Evolutionary conservation across 64 coral and sea anemone genomes (phyloP).

Genomic region (Pachyseris speciosa): DNA sequence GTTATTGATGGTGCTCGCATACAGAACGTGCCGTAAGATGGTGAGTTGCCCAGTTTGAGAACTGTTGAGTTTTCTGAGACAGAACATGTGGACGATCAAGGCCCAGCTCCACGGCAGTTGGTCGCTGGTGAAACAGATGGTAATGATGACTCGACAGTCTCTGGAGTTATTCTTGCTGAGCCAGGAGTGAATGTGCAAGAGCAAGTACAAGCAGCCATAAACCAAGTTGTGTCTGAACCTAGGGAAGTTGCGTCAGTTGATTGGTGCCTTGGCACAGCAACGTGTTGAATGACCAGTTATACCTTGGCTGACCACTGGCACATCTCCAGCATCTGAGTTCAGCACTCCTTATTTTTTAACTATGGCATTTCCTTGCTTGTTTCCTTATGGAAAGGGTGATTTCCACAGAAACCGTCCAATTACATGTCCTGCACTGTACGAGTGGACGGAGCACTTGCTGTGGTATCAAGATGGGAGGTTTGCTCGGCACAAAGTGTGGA

Average conservation of each 20-base stretch:
- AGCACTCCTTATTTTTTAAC: slow-evolving; percentile 21
- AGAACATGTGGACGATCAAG: no score
- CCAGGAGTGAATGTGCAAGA: no score
- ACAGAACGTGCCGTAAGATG: slow-evolving; percentile 28
- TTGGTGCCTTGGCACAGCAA: no score
- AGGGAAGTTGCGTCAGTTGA: no score
- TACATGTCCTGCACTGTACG: slow-evolving; percentile 17
- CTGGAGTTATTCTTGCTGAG: no score
- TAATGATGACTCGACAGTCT: neutral
- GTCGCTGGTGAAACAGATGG: neutral
- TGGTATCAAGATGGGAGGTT: slow-evolving; percentile 50
- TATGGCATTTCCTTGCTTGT: slow-evolving; percentile 60
- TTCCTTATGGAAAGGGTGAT: slow-evolving; percentile 53
- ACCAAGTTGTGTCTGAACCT: no score
- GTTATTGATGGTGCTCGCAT: slow-evolving; percentile 29
- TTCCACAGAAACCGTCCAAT: slow-evolving; percentile 25
- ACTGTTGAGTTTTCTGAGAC: slow-evolving; percentile 9
- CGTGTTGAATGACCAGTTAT: slow-evolving; percentile 13
- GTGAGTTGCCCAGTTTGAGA: slow-evolving; percentile 8
- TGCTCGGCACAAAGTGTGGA: slow-evolving; percentile 45
- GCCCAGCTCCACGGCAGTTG: slow-evolving; percentile 27
- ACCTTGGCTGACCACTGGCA: slow-evolving; percentile 21
- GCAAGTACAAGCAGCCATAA: no score
- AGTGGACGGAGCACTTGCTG: slow-evolving; percentile 54
- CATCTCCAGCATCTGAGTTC: slow-evolving; percentile 18